Base-by-base conservation (phyloP, 2,113 vertebrate genomes). In the Sturnira hondurensis region DNA sequence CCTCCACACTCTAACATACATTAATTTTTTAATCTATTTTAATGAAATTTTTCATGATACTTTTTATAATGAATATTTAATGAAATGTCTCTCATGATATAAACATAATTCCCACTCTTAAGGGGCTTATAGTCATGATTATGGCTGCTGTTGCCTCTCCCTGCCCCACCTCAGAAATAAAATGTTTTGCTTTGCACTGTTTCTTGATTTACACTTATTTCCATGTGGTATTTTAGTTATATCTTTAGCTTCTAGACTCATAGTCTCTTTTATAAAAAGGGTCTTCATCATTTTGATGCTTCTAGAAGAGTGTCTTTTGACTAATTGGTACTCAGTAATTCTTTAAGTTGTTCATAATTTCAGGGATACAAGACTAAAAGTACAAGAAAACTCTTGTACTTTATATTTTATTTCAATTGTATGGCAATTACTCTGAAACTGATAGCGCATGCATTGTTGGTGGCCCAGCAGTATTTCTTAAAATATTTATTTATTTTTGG, bases 291-390 rank as follows among this genome's bases (percentile, higher is more conserved):
- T 70, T 45, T 9, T 20, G 36, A 19, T 45, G 7, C 24, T 76
- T 86, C 38, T 56, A 26, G 86, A 76, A n/a, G 41, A 84, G 33
- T 26, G 24, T 86, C 31, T 80, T 38, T 24, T 52, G 41, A 6
- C 45, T 14, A 31, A 4, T 33, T 17, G 26, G n/a, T 61, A 10
- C n/a, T 85, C 20, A 58, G 28, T 58, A 8, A 24, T 68, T 83
- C 63, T 82, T 77, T 43, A 73, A 89, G 47, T 95, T 86, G 14
- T 54, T 38, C 38, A 7, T 85, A 73, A 89, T 36, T 33, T 73
- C 54, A 80, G 22, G 78, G 38, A 70, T 82, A 16, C 17, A 71
- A 43, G 41, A 82, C 24, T 7, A 38, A 82, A 47, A 31, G 26
- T 52, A 17, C 3, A 70, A 58, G 12, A 83, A 50, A 38, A 24